Evolutionary conservation across 2,113 vertebrate genomes (phyloP).

Genomic region (Oophaga pumilio): DNA sequence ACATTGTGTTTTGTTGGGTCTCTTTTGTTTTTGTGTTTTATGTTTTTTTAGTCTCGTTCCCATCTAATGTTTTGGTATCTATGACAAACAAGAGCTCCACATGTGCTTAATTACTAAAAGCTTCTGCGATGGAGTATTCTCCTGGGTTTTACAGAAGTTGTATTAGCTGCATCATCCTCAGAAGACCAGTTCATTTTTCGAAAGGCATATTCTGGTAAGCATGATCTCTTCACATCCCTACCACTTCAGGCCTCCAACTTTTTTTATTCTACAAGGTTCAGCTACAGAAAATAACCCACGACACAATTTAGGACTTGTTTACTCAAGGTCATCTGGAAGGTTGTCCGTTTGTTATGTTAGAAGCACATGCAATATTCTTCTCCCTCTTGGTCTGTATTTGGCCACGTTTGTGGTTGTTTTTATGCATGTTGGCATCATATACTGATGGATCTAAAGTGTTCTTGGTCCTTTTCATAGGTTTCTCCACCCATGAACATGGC

Average conservation of each 20-base stretch:
- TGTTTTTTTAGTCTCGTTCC: neutral
- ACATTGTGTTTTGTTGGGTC: neutral
- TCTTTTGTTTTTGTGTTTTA: neutral
- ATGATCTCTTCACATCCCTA: neutral
- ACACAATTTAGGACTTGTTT: neutral
- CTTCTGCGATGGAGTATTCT: neutral
- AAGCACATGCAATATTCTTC: neutral
- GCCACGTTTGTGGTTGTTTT: neutral
- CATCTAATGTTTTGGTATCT: neutral
- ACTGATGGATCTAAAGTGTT: neutral
- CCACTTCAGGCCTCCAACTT: neutral
- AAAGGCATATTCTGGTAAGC: neutral
- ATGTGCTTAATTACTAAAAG: conserved; percentile 14
- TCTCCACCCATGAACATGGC: neutral
- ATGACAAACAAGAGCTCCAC: conserved; percentile 10
- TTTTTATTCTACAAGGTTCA: neutral
- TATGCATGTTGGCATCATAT: neutral
- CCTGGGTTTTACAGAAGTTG: conserved; percentile 7
- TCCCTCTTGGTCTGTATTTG: neutral
- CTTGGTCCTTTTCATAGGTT: neutral
- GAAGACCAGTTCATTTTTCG: neutral
- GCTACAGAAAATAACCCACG: neutral
- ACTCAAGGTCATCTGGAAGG: neutral
- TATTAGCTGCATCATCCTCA: conserved; percentile 5
- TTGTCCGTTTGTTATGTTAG: neutral